Evolutionary conservation across 2,888 invertebrate species (phyloP), one percentile per base, ranked within the genome.

Genomic region (Drosophila longiperda): DNA sequence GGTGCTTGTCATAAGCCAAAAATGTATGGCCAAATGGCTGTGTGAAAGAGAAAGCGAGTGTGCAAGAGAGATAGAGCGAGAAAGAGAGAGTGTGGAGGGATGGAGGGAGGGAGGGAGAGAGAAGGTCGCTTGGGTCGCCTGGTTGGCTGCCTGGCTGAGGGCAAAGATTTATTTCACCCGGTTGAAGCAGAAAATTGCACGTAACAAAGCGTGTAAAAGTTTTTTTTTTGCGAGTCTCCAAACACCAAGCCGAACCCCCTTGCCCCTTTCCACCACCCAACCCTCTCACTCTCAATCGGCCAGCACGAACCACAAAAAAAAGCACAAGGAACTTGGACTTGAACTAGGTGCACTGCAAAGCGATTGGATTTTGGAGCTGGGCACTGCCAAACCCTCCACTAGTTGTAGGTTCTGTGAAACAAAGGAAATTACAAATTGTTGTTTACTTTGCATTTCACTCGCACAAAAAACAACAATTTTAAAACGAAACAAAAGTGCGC

Each of bases 401-500:
- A 36, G 36, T 36, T 36, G 15, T 36, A 36, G 15, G 6, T 7
- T 15, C 6, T 36, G 12, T 45, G n/a, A 79, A 82, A 85, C 80
- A 89, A 80, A 82, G 87, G 87, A 85, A 85, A 85, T 87, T 85
- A 89, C 89, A 87, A 85, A 85, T 89, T 86, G 89, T 80, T 85
- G 87, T 85, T 85, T 85, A 81, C 89, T 89, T 83, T 85, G 82
- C 89, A 87, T 84, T 88, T 83, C 78, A 76, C 53, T 87, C 73
- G 74, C 83, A 80, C 80, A 61, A 54, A 52, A 67, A 63, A 26
- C 52, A 20, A 26, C 7, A 23, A 20, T 45, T 45, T 23, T 15
- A 40, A 54, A 53, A 63, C 45, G 66, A 66, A 45, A 15, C 15
- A 59, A 74, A 74, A 75, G 61, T 67, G 75, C 57, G 59, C 65